Evolutionary conservation across 2,797 vertebrate species (phyloP), one percentile per base, ranked within the genome.

Genomic region (Hyperoplus lanceolatus): DNA sequence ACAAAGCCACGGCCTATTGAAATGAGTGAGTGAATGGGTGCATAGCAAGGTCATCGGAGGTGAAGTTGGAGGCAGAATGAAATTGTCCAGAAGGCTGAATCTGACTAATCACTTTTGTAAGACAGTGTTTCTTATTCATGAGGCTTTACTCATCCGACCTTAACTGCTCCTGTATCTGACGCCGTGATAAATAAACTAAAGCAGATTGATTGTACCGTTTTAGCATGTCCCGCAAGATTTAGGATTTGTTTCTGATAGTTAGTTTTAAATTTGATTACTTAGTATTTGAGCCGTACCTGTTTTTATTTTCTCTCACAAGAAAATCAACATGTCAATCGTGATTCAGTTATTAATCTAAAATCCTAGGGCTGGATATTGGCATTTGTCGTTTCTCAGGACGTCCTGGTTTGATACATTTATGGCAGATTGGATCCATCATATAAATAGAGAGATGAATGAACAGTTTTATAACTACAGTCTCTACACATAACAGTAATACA

Each of bases 1-100:
- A 90, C 91, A 93, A 90, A 90, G 89, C 86, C 68, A 36, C 71
- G 1, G 87, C 73, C 83, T 71, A 78, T 85, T 89, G 79, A 85
- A 85, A 80, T 21, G 60, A 56, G 55, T 0, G 70, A 78, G 75
- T 90, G 84, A 89, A 84, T 63, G 90, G 79, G 87, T 90, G 71
- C 89, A 79, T 6, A 21, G 15, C 78, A 38, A 76, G 88, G 91
- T 90, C 84, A 85, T 59, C 53, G 8, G 77, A 88, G 88, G 91
- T 89, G 71, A 91, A 83, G 83, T 79, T 79, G 59, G 69, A 70
- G 73, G 69, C 65, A 58, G 51, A 38, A 39, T 81, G 48, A 43
- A 55, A 29, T 29, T 29, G 29, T 48, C 46, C 58, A 56, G 66
- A 80, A 73, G 63, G 64, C 63, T 60, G 66, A 83, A 76, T 73